Conservation (phyloP, 2,113 vertebrate species). For the Mohoua ochrocephala region DNA sequence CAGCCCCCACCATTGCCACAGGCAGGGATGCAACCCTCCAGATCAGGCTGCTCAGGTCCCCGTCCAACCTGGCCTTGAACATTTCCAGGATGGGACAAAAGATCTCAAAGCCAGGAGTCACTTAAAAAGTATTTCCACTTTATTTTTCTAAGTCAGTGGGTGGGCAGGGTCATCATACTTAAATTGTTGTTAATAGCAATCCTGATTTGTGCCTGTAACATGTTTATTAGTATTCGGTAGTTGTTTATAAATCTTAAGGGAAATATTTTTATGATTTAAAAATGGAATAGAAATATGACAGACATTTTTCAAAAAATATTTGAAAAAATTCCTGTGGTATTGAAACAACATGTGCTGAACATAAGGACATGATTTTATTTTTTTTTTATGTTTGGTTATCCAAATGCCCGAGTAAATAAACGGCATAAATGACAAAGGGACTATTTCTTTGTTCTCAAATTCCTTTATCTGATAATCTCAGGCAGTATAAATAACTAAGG, state of each 20-base stretch:
- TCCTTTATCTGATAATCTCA: slow-evolving; percentile 39
- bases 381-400: neutral
- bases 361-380: neutral
- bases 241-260: slow-evolving; percentile 31
- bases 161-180: neutral
- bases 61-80: neutral
- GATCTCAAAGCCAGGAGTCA: neutral
- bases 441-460: slow-evolving; percentile 42
- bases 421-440: neutral
- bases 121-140: neutral
- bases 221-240: neutral
- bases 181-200: neutral
- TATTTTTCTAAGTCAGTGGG: neutral
- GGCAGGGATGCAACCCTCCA: neutral
- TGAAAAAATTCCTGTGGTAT: neutral
- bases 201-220: neutral
- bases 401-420: slow-evolving; percentile 37
- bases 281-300: slow-evolving; percentile 17
- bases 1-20: neutral
- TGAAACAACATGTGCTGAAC: neutral
- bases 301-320: neutral
- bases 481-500: slow-evolving; percentile 42
- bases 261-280: slow-evolving; percentile 28
- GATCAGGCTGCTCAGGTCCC: neutral
- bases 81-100: neutral